Base-by-base conservation (phyloP, 2,888 invertebrate genomes). In the Stenoptilia bipunctidactyla region DNA sequence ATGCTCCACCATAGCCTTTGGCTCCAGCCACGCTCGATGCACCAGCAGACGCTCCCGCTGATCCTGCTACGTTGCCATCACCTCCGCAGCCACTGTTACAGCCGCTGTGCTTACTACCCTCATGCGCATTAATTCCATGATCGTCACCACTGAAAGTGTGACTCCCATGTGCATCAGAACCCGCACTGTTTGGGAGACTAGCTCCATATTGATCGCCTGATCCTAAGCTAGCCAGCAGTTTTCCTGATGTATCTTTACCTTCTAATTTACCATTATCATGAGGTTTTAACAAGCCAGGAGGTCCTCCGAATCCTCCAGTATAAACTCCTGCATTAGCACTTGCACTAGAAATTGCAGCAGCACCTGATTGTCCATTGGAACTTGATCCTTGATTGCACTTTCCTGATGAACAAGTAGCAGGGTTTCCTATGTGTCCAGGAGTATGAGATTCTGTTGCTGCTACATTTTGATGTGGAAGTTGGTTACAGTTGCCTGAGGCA, bases 291-390 rank as follows among this genome's bases (percentile, higher is more conserved):
- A 79, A 42, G n/a, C 83, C 83, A 15, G 79, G 70, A 36, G 82
- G 77, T 15, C 79, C 83, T 27, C 80, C 77, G 48, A 83, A 83
- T 12, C 82, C 75, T 39, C 77, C 80, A 12, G 66, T 58, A 45
- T 82, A 82, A 27, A 57, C 61, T 15, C 61, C 56, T 6, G 68
- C 62, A 38, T 62, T 60, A 13, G 72, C 66, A 40, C 49, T 50
- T 15, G 66, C 65, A n/a, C n/a, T n/a, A n/a, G n/a, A n/a, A n/a
- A n/a, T n/a, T 2, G 50, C 44, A 10, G 67, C 65, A 25, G 44
- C 47, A 13, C 61, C 57, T 3, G 44, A 42, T 4, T 46, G 41
- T 47, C 5, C 42, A 34, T 4, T 30, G 3, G 20, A 3, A 5
- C 20, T 8, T 8, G 4, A 3, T 3, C 8, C 4, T 3, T 3